Conservation (phyloP, 2,888 invertebrate genomes). For the Dicyrtoma fusca region DNA sequence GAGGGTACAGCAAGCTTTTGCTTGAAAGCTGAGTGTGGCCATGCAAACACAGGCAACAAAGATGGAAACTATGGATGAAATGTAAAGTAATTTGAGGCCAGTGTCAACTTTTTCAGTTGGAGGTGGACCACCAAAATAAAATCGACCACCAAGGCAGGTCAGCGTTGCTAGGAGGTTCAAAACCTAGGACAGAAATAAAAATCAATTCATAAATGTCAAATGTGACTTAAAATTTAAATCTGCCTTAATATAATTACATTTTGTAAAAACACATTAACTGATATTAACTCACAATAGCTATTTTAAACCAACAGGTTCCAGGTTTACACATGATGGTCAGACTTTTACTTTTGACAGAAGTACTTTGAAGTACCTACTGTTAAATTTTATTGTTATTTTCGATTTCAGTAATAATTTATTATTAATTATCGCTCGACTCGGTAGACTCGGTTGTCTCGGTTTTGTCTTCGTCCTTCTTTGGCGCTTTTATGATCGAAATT, state of each 20-base stretch:
- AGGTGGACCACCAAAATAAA: constrained; percentile 1
- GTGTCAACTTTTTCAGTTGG: not conserved
- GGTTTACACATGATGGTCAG: constrained; percentile 21
- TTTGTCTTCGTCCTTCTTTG: too few species aligned
- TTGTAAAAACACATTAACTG: too few species aligned
- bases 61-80: not conserved
- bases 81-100: not conserved
- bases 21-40: not conserved
- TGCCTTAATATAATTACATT: too few species aligned
- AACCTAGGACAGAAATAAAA: not conserved
- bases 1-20: not conserved
- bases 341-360: too few species aligned
- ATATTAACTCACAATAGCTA: not conserved
- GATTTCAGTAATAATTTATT: too few species aligned
- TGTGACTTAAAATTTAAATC: too few species aligned
- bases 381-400: too few species aligned
- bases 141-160: not conserved
- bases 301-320: constrained; percentile 11
- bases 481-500: too few species aligned
- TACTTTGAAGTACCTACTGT: too few species aligned
- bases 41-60: constrained; percentile 9
- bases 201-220: not conserved
- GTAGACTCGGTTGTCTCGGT: too few species aligned
- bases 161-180: not conserved
- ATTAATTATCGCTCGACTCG: too few species aligned